Evolutionary conservation across 2,888 invertebrate genomes (phyloP), one percentile per base, ranked within the genome.

Genomic region (Sinelater perroti): DNA sequence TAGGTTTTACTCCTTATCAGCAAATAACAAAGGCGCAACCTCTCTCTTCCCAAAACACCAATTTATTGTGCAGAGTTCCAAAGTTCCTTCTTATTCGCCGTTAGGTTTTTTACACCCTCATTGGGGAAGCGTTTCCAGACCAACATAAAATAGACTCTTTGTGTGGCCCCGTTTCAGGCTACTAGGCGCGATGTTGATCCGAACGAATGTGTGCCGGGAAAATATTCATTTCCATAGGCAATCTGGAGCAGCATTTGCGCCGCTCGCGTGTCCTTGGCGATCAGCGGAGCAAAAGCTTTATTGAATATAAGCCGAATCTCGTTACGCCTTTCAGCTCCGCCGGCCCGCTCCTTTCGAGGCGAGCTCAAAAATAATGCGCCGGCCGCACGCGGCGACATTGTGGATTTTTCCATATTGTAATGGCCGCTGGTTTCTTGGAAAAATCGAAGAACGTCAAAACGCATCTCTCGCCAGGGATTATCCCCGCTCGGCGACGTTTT

Each of bases 221-320:
- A 46, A 46, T 46, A 46, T 46, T 46, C 46, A 46, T 46, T 31
- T 46, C 40, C 40, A 40, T 40, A 40, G 40, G 40, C 40, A 40
- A 40, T 40, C 40, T 40, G 40, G 40, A 40, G 24, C 40, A 40
- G 24, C 40, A 40, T 40, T 40, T 40, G 24, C 40, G 21, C 24
- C 40, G 40, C 40, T 40, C 24, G 40, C 24, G 35, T 35, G 35
- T 35, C 18, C 40, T 40, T 40, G 40, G 24, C 24, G 40, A 40
- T 40, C 40, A 24, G 40, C 14, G 24, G 24, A 24, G 40, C 40
- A 40, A 40, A 40, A 26, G 40, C 40, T 24, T 40, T 40, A 40
- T 40, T 40, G 40, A 40, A 40, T 35, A 35, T 40, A 40, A 40
- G 40, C 40, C 40, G 24, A 40, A 40, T 40, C 40, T 40, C 40